phyloP scores from a whole-genome alignment of 2,797 vertebrate species.

The Glyptemys insculpta region DNA sequence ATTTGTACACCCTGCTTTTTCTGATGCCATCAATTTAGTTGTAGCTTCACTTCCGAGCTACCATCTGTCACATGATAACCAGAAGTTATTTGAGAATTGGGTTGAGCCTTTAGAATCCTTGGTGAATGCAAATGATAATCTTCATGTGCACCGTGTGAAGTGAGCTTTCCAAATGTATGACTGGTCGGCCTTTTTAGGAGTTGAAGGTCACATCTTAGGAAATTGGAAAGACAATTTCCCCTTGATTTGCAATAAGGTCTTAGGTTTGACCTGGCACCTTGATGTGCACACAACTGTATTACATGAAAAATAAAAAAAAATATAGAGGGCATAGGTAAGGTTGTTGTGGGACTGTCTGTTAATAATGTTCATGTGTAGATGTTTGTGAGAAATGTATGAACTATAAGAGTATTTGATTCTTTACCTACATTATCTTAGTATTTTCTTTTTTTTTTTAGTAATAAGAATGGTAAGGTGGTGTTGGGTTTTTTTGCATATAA shows the following conservation, averaged over 20 bases:
- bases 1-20: constrained; percentile 33
- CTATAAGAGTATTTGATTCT: not conserved
- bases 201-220: not conserved
- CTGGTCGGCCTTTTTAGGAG: rapidly evolving
- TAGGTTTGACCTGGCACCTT: not conserved
- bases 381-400: not conserved
- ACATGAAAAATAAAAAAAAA: not conserved
- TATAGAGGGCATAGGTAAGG: not conserved
- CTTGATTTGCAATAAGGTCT: not conserved
- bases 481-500: not conserved
- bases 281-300: not conserved
- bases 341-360: not conserved
- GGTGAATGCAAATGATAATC: not conserved
- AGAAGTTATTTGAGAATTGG: not conserved
- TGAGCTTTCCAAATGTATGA: not conserved
- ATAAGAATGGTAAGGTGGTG: not conserved
- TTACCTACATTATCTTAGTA: not conserved
- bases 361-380: not conserved
- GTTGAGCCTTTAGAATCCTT: not conserved
- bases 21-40: not conserved
- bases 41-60: not conserved
- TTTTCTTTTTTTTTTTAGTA: not conserved
- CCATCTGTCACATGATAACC: not conserved
- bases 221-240: not conserved
- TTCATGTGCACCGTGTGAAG: not conserved